phyloP scores from a whole-genome alignment of 2,797 vertebrate species.

The Erpetoichthys calabaricus region DNA sequence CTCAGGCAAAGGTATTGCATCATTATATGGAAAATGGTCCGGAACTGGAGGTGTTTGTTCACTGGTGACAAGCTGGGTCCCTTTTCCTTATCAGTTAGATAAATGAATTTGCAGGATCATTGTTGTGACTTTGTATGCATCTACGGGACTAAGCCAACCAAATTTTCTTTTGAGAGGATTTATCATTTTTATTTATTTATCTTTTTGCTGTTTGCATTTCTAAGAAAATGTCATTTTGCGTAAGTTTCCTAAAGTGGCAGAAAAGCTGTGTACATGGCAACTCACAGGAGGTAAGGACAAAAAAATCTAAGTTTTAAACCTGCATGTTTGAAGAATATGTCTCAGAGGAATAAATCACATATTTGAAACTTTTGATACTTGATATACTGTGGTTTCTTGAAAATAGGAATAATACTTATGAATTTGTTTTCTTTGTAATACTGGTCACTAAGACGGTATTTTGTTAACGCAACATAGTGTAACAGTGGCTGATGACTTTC shows the following conservation, averaged over 20 bases:
- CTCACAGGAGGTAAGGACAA: constrained; percentile 3
- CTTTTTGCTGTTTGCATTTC: constrained; percentile 1
- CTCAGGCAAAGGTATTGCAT: too few species aligned
- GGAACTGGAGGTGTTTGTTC: too few species aligned
- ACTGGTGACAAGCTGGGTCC: too few species aligned
- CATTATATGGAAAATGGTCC: too few species aligned
- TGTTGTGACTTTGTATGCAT: background rate
- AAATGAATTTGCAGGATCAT: background rate
- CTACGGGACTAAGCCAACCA: background rate
- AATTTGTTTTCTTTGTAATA: too few species aligned
- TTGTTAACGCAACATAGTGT: too few species aligned
- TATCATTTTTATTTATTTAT: background rate
- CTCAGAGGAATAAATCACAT: background rate
- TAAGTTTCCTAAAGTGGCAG: constrained; percentile 8
- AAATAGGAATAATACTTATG: too few species aligned
- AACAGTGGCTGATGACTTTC: too few species aligned
- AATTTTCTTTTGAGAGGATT: background rate
- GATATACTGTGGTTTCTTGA: too few species aligned
- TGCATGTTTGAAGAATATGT: background rate
- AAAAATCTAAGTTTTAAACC: background rate
- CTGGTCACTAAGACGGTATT: too few species aligned
- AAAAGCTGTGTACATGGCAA: background rate
- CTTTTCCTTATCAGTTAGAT: background rate
- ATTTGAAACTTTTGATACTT: too few species aligned
- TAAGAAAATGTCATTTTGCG: constrained; percentile 3